Evolutionary conservation across 2,113 vertebrate genomes (phyloP).

Genomic region (Poeciliopsis turrubarensis): DNA sequence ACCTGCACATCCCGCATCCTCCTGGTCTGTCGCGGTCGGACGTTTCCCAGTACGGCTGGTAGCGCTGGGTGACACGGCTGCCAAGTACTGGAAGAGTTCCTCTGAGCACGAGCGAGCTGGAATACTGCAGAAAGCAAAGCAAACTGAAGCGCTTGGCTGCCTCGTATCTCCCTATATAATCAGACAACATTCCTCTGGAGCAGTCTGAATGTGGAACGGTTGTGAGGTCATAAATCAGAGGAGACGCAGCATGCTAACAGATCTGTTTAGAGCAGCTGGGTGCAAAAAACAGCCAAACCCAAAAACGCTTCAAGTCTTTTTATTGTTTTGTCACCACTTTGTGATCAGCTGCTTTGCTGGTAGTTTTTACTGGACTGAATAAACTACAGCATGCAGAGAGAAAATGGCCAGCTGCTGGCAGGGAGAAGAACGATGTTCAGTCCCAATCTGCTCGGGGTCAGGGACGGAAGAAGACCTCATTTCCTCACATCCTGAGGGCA

Average conservation of each 20-base stretch:
- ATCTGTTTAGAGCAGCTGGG: conserved; percentile 14
- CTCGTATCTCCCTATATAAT: conserved; percentile 43
- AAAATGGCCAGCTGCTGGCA: conserved; percentile 42
- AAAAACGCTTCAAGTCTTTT: conserved; percentile 19
- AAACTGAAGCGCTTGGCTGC: conserved; percentile 53
- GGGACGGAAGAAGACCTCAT: conserved; percentile 65
- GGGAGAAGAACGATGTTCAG: conserved; percentile 30
- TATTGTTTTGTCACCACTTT: conserved; percentile 36
- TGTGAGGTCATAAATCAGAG: conserved; percentile 39
- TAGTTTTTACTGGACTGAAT: conserved; percentile 50
- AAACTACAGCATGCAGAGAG: conserved; percentile 44
- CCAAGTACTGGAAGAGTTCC: conserved; percentile 68
- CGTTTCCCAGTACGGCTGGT: conserved; percentile 52
- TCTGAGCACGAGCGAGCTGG: conserved; percentile 70
- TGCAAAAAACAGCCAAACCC: conserved; percentile 23
- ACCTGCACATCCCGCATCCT: conserved; percentile 42
- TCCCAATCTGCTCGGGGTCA: conserved; percentile 50
- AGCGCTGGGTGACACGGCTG: conserved; percentile 39
- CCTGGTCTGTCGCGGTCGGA: conserved; percentile 32
- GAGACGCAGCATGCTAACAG: conserved; percentile 34
- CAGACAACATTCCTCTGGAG: conserved; percentile 47
- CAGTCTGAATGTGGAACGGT: conserved; percentile 23
- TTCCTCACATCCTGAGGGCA: conserved; percentile 73
- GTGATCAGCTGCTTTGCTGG: conserved; percentile 46
- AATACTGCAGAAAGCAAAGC: conserved; percentile 75